Percentiles rank a stretch among this genome's conserved stretches.
Evolutionary conservation across 2,797 vertebrate species (phyloP).

Genomic region (Enteromius anoplus): DNA sequence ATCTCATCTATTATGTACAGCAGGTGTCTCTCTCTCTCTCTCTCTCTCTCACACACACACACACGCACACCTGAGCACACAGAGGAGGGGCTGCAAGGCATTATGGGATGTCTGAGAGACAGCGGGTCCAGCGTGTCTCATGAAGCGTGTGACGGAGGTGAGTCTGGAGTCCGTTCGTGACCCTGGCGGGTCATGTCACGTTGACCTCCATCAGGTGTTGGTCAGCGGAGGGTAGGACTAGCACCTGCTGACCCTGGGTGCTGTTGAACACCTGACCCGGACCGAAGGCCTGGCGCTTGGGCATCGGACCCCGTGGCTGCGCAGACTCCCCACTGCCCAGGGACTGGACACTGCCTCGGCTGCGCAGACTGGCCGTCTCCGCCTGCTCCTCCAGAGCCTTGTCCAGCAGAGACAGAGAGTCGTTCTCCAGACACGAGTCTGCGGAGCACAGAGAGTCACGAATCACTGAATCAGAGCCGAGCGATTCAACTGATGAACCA

Average conservation of each 20-base stretch:
- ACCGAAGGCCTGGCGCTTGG: constrained; percentile 89
- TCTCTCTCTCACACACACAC: constrained; percentile 39
- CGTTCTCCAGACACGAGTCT: constrained; percentile 97
- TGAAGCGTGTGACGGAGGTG: not conserved
- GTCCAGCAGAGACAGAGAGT: constrained; percentile 91
- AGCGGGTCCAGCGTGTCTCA: not conserved
- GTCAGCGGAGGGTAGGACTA: constrained; percentile 91
- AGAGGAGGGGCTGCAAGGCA: constrained; percentile 56
- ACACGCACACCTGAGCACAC: constrained; percentile 53
- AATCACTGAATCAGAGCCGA: not conserved
- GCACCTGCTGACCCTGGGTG: constrained; percentile 84
- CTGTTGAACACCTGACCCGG: constrained; percentile 91
- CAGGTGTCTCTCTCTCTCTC: constrained; percentile 58
- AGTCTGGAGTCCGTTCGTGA: constrained; percentile 44
- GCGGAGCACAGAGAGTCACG: constrained; percentile 31
- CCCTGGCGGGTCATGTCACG: constrained; percentile 84
- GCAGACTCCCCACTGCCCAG: constrained; percentile 71
- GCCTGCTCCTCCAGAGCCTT: constrained; percentile 86
- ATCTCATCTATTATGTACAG: constrained; percentile 75
- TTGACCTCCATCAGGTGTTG: constrained; percentile 96
- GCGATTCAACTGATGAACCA: not conserved
- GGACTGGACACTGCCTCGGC: constrained; percentile 85
- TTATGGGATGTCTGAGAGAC: constrained; percentile 64
- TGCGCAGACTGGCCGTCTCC: constrained; percentile 86
- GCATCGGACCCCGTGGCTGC: constrained; percentile 88